Evolutionary conservation across 2,797 vertebrate genomes (phyloP).

Genomic region (Carapus acus): DNA sequence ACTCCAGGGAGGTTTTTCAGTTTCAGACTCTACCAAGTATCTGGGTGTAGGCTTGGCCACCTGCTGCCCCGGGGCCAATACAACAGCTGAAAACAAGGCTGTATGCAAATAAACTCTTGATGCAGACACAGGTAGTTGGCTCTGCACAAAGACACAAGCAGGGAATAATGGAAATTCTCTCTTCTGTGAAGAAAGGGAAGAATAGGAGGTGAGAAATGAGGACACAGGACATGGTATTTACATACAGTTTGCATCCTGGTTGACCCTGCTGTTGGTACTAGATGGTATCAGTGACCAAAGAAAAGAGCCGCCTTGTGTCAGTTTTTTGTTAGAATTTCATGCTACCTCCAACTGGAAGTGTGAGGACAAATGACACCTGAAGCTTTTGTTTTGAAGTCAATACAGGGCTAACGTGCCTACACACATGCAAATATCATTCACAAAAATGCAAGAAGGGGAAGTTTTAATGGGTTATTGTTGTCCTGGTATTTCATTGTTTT

Average conservation of each 20-base stretch:
- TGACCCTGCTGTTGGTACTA: not conserved
- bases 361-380: conserved; percentile 10
- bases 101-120: conserved; percentile 62
- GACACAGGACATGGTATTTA: conserved; percentile 38
- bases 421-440: no score
- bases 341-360: conserved; percentile 8
- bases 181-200: not conserved
- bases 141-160: conserved; percentile 40
- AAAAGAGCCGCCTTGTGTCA: not conserved
- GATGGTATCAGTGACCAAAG: conserved; percentile 8
- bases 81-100: conserved; percentile 58
- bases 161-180: conserved; percentile 17
- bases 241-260: conserved; percentile 52
- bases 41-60: conserved; percentile 36
- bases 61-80: conserved; percentile 48
- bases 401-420: no score
- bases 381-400: conserved; percentile 12
- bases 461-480: no score
- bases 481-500: no score
- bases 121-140: conserved; percentile 26
- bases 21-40: conserved; percentile 6
- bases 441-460: no score
- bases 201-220: not conserved
- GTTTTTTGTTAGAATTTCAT: conserved; percentile 6
- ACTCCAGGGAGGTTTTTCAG: conserved; percentile 3